Percentiles rank a stretch among this genome's conserved stretches.
Evolutionary conservation across 2,797 vertebrate genomes (phyloP).

Genomic region (Mergus octosetaceus): DNA sequence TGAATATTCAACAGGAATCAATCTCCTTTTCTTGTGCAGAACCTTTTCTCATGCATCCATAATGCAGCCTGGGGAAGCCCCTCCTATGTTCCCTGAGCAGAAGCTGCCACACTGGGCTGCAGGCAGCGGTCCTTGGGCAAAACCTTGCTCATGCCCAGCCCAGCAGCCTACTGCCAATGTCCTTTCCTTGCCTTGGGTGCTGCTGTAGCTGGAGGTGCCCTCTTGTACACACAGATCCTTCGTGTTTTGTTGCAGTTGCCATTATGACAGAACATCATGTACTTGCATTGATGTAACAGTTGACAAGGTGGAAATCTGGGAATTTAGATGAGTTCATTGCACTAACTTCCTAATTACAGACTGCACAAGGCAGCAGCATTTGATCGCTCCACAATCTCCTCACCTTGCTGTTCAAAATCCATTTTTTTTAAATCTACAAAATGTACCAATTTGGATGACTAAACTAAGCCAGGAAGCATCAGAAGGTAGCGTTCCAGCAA

Average conservation of each 20-base stretch:
- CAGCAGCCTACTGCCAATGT: not conserved
- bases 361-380: not conserved
- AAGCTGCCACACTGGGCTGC: not conserved
- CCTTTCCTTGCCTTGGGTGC: not conserved
- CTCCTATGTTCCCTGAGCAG: not conserved
- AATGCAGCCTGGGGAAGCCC: not conserved
- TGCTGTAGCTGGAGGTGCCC: not conserved
- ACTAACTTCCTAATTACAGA: not conserved
- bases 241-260: not conserved
- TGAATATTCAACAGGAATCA: not conserved
- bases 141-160: not conserved
- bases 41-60: not conserved
- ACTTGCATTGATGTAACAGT: not conserved
- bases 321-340: not conserved
- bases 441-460: not conserved
- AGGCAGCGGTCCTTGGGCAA: not conserved
- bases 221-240: not conserved
- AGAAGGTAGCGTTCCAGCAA: not conserved
- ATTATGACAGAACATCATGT: not conserved
- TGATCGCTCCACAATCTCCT: not conserved
- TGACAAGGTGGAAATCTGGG: not conserved
- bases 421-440: not conserved
- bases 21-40: not conserved
- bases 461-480: not conserved
- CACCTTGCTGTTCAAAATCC: not conserved